These are phyloP conservation scores for Strigamia transsilvanica DNA, from an alignment of 2,888 invertebrate genomes.

Conservation along the genomic window DNA sequence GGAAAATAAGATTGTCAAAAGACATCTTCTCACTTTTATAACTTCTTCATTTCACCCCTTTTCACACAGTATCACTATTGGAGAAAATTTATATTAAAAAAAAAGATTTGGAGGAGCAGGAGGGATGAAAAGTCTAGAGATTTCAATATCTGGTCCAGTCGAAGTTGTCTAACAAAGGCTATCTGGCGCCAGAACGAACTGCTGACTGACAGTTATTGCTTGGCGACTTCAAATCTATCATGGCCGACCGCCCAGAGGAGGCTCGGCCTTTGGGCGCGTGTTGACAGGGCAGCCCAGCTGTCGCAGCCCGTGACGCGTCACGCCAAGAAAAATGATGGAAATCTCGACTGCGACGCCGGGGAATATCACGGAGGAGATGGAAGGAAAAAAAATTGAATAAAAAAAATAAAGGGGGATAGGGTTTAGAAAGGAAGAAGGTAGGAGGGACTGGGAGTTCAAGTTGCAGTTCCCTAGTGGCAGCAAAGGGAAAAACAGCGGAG, in stretches of 20 bases:
- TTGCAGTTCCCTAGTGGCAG: conserved; percentile 28
- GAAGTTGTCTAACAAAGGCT: conserved; percentile 32
- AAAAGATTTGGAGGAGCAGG: background rate
- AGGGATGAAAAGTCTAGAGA: background rate
- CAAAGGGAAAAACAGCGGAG: conserved; percentile 20
- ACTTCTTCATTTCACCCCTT: conserved; percentile 22
- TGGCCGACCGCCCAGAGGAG: conserved; percentile 40
- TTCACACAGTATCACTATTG: background rate
- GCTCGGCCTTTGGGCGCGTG: conserved; percentile 33
- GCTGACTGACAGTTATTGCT: conserved; percentile 42
- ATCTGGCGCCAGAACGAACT: conserved; percentile 41
- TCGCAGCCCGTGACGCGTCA: conserved; percentile 40
- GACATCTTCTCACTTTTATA: conserved; percentile 37
- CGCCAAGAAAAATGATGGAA: conserved; percentile 42
- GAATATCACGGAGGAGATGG: conserved; percentile 16
- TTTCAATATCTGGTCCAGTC: conserved; percentile 39
- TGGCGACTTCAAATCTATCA: conserved; percentile 39
- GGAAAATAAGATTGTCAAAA: conserved; percentile 43
- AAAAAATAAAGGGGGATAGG: background rate
- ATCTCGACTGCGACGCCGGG: conserved; percentile 34
- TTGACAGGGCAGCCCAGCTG: conserved; percentile 40
- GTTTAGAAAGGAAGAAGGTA: conserved; percentile 8
- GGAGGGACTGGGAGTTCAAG: background rate
- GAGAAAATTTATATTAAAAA: conserved; percentile 38
- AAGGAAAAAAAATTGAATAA: conserved; percentile 22